Evolutionary conservation across 1,140 invertebrate genomes (phyloP), one percentile per base, ranked within the genome.

Genomic region (Ganaspis sp.): DNA sequence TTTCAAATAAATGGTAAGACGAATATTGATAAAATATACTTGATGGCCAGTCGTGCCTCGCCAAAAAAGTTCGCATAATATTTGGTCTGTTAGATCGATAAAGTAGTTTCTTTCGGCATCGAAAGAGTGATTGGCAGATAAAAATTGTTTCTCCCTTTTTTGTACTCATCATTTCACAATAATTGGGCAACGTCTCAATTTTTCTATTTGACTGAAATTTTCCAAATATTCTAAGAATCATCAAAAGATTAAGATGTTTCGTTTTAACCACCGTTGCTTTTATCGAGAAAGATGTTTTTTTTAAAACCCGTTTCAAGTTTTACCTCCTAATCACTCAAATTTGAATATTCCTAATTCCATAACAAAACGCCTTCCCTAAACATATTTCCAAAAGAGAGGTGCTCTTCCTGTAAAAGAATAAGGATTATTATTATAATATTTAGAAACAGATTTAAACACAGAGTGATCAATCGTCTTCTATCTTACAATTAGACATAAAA

Each of bases 401-500:
- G 19, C 54, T 58, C 54, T 26, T 26, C 54, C 21, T 26, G 21
- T 26, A 54, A 11, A 19, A 4, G 19, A 58, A 11, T 58, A 58
- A 58, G 53, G 21, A 58, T 45, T 58, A 58, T 12, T 34, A 29
- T 5, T 54, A 21, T 54, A 54, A 64, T 64, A 64, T 64, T 64
- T 64, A 64, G 58, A 64, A 64, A 64, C 3, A 26, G 58, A 29
- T 70, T 21, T 12, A 69, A 45, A 53, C n/a, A 38, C 45, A 70
- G 19, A 49, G 45, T 53, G 40, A 69, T 75, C 45, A 70, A 75
- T 69, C 26, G 34, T 53, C 45, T 75, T 75, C 38, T 64, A 69
- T 77, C 40, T 58, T 69, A 58, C 38, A 54, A 45, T 15, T 45
- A 49, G 17, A 4, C n/a, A 49, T 8, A 70, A 29, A 64, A 45